Evolutionary conservation across 2,113 vertebrate species (phyloP), one percentile per base, ranked within the genome.

Genomic region (Peromyscus polionotus): DNA sequence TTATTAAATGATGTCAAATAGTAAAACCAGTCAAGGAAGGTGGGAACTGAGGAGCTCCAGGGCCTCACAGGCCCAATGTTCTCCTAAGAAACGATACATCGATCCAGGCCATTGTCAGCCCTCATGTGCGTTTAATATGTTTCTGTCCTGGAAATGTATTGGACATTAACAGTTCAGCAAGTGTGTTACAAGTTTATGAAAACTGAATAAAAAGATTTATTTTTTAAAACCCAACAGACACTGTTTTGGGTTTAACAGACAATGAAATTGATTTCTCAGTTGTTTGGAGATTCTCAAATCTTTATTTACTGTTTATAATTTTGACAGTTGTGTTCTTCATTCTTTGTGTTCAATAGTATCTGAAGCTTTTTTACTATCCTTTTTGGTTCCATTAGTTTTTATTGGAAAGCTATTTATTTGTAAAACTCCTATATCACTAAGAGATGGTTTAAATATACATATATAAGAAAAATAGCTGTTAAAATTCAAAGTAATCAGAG

Each of bases 191-290:
- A 17, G 16, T 91, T 93, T 97, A 61, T 85, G 63, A 83, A 63
- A 90, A 91, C 19, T 73, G 22, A 88, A 94, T 85, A 57, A 92
- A 95, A 95, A 76, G 77, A 36, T 45, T 22, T 88, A 88, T 39
- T 77, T 45, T 42, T 26, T 54, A 54, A 61, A 80, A 70, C 22
- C 84, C 45, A 75, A 2, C 2, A 54, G 36, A 4, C 45, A 36
- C 33, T 76, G 33, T 75, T 91, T 88, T 39, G 20, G 36, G 73
- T 57, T 5, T 65, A 96, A 48, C 63, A 65, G 87, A n/a, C 85
- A 79, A 92, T 61, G 17, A 83, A 95, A 59, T 92, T 45, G 31
- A 72, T 97, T 84, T 88, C 48, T 95, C 94, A 95, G 79, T 87
- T 73, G 67, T 76, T 67, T 65, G 94, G 61, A 84, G 12, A 83